phyloP scores from a whole-genome alignment of 2,797 vertebrate genomes.

The Naso thynnoides region DNA sequence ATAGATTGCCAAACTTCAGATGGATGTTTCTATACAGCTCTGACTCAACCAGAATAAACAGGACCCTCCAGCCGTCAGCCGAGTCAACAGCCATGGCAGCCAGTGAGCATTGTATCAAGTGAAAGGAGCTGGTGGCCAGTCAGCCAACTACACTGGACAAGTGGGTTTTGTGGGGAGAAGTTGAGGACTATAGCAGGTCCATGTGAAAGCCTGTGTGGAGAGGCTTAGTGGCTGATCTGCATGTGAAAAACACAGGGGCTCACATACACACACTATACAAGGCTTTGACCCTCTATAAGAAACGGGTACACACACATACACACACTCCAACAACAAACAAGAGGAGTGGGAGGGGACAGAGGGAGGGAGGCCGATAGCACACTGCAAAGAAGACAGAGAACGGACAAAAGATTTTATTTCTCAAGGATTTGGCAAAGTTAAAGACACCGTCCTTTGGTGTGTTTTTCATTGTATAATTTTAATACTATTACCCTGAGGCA shows the following conservation, averaged over 20 bases:
- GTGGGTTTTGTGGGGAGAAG: conserved; percentile 71
- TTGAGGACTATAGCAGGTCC: conserved; percentile 64
- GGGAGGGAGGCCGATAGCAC: not conserved
- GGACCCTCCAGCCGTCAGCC: conserved; percentile 54
- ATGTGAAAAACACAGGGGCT: conserved; percentile 74
- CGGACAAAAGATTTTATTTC: not conserved
- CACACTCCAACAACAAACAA: conserved; percentile 41
- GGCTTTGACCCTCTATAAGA: conserved; percentile 66
- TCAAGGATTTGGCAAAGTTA: not conserved
- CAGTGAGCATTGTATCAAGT: conserved; percentile 36
- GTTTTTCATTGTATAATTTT: not conserved
- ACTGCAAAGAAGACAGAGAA: conserved; percentile 20
- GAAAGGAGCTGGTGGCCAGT: conserved; percentile 68
- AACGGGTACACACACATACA: conserved; percentile 34
- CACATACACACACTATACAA: conserved; percentile 44
- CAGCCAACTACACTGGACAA: conserved; percentile 50
- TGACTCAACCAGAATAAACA: conserved; percentile 37
- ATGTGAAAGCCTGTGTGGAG: conserved; percentile 70
- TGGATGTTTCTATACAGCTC: conserved; percentile 13
- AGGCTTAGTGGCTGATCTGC: conserved; percentile 78
- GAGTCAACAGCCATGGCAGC: conserved; percentile 68
- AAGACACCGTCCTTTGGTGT: not conserved
- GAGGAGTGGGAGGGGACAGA: not conserved
- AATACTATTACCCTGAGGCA: too few species aligned
- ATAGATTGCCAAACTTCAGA: not conserved